These are phyloP conservation scores for Eudasyphora cyanicolor DNA, from an alignment of 2,888 invertebrate species.

Conservation along the genomic window DNA sequence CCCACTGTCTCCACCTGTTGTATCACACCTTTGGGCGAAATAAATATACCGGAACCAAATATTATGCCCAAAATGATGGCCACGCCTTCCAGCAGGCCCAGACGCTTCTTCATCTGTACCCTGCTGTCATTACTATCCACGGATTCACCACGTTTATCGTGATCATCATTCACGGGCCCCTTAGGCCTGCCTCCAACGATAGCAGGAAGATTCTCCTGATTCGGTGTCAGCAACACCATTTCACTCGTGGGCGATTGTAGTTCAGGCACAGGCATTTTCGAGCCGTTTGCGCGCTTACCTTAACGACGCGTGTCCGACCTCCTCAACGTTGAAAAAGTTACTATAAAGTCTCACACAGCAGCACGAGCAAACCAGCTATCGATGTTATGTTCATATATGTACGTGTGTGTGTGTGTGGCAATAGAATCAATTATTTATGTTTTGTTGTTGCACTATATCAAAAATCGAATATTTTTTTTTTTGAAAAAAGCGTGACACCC, in stretches of 20 bases:
- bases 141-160: constrained; percentile 70
- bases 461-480: no score
- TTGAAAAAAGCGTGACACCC: no score
- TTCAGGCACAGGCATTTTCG: constrained; percentile 71
- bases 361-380: constrained; percentile 13
- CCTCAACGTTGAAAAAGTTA: no score
- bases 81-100: constrained; percentile 94
- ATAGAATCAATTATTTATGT: constrained; percentile 31
- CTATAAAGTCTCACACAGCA: constrained; percentile 3
- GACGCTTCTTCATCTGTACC: constrained; percentile 91
- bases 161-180: constrained; percentile 15
- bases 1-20: constrained; percentile 94
- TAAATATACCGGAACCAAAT: constrained; percentile 97
- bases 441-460: constrained; percentile 23
- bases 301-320: constrained; percentile 50
- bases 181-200: neutral
- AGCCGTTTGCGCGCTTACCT: constrained; percentile 28
- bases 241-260: constrained; percentile 78
- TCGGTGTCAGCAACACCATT: constrained; percentile 78
- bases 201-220: constrained; percentile 70
- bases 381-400: constrained; percentile 6
- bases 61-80: constrained; percentile 97
- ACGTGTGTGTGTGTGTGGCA: no score
- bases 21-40: constrained; percentile 96
- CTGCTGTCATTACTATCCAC: constrained; percentile 73